Percentiles rank a stretch among this genome's conserved stretches.
phyloP scores from a whole-genome alignment of 2,113 vertebrate species.

The Delphinus delphis region DNA sequence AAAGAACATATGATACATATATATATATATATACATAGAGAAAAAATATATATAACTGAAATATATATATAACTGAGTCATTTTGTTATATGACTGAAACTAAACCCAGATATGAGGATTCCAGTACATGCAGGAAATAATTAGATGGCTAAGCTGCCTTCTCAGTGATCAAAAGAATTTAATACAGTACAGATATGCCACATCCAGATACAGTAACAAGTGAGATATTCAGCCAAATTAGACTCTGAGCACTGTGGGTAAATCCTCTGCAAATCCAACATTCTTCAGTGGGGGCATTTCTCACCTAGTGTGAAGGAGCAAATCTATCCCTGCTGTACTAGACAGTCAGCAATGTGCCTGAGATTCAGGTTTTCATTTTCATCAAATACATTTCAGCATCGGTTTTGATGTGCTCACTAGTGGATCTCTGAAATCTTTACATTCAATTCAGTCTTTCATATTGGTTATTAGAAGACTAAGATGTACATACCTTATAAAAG shows the following conservation, averaged over 20 bases:
- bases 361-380: not conserved
- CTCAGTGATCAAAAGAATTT: not conserved
- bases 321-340: not conserved
- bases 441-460: not conserved
- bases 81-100: not conserved
- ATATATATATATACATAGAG: not conserved
- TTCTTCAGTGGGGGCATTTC: not conserved
- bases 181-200: not conserved
- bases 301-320: rapidly evolving
- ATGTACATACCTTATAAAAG: conserved; percentile 93
- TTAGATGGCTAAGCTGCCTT: not conserved
- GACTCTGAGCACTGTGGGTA: not conserved
- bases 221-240: not conserved
- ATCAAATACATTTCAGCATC: not conserved
- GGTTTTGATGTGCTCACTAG: not conserved
- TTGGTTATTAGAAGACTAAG: not conserved
- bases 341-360: too few relatives aligned
- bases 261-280: not conserved
- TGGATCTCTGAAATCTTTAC: not conserved
- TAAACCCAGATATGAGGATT: not conserved
- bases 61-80: not conserved
- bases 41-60: not conserved
- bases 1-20: not conserved
- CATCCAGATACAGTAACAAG: not conserved
- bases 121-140: not conserved